A percentile compares a stretch with the other conserved stretches of the same genome.
Conservation (phyloP, 2,113 vertebrate species). For the Spilogale gracilis region DNA sequence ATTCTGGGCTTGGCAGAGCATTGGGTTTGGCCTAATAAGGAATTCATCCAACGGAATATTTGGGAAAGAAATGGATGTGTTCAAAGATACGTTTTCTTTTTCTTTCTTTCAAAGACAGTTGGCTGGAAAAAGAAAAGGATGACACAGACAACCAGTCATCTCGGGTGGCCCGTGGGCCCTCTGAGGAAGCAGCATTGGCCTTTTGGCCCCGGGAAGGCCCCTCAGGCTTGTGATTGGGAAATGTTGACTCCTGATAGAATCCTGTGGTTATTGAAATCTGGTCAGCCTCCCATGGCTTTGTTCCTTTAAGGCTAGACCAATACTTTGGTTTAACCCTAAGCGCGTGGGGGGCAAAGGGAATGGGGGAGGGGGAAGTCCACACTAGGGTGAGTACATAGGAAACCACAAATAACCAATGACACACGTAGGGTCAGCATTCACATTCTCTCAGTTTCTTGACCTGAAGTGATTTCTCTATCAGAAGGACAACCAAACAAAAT, state of each 20-base stretch:
- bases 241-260: not conserved
- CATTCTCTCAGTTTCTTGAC: not conserved
- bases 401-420: not conserved
- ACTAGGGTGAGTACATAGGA: not conserved
- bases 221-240: not conserved
- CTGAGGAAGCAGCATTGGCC: not conserved
- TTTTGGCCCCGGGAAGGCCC: not conserved
- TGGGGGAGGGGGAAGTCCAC: not conserved
- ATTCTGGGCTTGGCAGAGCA: slow-evolving; percentile 6
- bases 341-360: not conserved
- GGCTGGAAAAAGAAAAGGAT: not conserved
- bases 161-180: not conserved
- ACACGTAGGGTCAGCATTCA: not conserved
- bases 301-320: not conserved
- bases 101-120: slow-evolving; percentile 33
- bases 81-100: not conserved
- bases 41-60: slow-evolving; percentile 47
- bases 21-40: slow-evolving; percentile 67
- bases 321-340: not conserved
- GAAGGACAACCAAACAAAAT: not conserved
- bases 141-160: not conserved
- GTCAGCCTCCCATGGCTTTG: not conserved
- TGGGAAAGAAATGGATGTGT: not conserved
- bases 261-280: not conserved
- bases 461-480: not conserved